Conservation (phyloP, 1,140 invertebrate genomes). For the Tribolium madens region DNA sequence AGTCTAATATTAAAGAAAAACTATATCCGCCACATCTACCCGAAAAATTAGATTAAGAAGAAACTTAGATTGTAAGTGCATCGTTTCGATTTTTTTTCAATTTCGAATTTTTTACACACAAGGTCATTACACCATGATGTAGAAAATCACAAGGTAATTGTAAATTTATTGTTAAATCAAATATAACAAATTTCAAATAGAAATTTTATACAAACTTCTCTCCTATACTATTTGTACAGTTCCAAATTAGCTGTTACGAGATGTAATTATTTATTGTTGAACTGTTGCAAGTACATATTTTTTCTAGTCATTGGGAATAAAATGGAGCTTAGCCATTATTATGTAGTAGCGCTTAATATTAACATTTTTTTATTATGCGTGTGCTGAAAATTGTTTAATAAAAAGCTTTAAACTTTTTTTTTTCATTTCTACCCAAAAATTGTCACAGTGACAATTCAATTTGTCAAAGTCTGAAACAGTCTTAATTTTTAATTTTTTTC, state of each 20-base stretch:
- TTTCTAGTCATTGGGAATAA: background rate
- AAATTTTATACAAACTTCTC: constrained; percentile 23
- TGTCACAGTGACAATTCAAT: background rate
- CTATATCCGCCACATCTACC: constrained; percentile 53
- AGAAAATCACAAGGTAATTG: constrained; percentile 17
- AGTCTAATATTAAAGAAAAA: constrained; percentile 13
- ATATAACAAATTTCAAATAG: background rate
- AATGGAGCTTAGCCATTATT: background rate
- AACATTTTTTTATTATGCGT: constrained; percentile 35
- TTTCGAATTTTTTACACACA: constrained; percentile 12
- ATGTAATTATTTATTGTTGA: constrained; percentile 16
- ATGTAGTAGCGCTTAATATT: constrained; percentile 2
- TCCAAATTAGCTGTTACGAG: background rate
- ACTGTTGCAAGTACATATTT: background rate
- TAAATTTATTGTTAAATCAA: constrained; percentile 25
- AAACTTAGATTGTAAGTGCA: background rate
- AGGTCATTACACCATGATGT: constrained; percentile 28
- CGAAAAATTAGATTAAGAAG: constrained; percentile 43
- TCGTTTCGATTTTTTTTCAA: background rate
- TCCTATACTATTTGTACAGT: background rate
- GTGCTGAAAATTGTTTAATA: constrained; percentile 28
- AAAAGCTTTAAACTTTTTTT: constrained; percentile 16
- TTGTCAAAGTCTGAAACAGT: background rate
- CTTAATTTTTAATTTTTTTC: no score
- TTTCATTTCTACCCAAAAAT: background rate